Base-by-base conservation (phyloP, 2,888 invertebrate species). In the Melikaiella ostensackeni region DNA sequence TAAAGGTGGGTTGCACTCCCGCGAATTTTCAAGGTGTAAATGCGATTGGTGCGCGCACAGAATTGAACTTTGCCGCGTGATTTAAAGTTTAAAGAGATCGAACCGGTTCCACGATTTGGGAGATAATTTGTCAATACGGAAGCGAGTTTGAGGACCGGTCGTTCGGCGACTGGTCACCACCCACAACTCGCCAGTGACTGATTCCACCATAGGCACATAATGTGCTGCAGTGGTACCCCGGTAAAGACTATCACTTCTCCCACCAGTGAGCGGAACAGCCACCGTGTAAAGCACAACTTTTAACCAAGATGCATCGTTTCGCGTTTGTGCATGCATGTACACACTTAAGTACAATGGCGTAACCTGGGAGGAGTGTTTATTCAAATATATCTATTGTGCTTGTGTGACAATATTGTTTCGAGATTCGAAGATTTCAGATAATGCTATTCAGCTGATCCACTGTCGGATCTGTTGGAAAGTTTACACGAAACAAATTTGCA, bases 121-220 rank as follows among this genome's bases (percentile, higher is more conserved):
- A 50, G 50, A 50, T 33, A 30, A 11, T 64, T 64, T 42, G 13
- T 46, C 55, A 50, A 70, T 70, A 50, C 66, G 66, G 46, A 30
- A 70, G n/a, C n/a, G 11, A 50, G 30, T 50, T 70, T 9, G 30
- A 33, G 50, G 70, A 70, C 46, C 19, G 42, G 66, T 46, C 46
- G 24, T 66, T 66, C 66, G 79, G 82, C 85, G 89, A 90, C 90
- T 88, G 88, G 88, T 89, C 90, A 88, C 89, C 90, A 89, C 88
- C 90, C 89, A 90, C 90, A 89, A 89, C 89, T 89, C 88, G 88
- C 88, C 87, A 89, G 88, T 90, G 89, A 91, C 91, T 91, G 91
- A 90, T 91, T 90, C 88, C 87, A 87, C 88, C 89, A 88, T 88
- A 88, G 88, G 87, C 84, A 86, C 88, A 87, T 89, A 88, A 88